These are phyloP conservation scores for Macroglossus sobrinus DNA, from an alignment of 2,113 vertebrate genomes.

Conservation along the genomic window DNA sequence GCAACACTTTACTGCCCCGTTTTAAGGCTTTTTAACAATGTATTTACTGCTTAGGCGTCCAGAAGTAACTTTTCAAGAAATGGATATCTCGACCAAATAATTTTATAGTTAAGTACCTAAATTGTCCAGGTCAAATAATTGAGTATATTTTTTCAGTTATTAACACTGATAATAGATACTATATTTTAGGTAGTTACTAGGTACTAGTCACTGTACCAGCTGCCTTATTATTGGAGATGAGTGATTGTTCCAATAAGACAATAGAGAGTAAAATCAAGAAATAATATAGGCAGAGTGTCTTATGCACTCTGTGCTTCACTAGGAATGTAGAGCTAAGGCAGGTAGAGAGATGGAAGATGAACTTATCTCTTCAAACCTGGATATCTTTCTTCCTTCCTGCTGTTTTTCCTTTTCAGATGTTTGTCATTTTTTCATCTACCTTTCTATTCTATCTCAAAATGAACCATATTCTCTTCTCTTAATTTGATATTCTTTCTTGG, in stretches of 20 bases:
- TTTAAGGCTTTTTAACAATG: constrained; percentile 4
- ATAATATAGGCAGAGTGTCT: background rate
- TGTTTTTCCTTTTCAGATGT: constrained; percentile 22
- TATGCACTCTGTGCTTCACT: background rate
- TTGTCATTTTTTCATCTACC: background rate
- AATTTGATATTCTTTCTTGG: background rate
- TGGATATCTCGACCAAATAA: background rate
- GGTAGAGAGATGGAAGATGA: background rate
- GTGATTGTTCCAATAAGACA: background rate
- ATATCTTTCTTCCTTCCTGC: background rate
- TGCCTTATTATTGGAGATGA: background rate
- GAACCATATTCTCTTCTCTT: background rate
- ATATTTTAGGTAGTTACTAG: background rate
- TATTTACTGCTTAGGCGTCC: background rate
- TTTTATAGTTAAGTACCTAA: background rate
- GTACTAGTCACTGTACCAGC: background rate
- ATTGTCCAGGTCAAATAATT: constrained; percentile 14
- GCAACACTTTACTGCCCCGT: background rate
- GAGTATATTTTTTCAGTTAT: background rate
- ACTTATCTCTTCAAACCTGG: background rate
- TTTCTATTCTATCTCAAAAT: constrained; percentile 43
- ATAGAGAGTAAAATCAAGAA: background rate
- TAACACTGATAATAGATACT: background rate
- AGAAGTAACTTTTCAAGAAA: constrained; percentile 22
- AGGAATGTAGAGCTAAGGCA: background rate